Evolutionary conservation across 2,888 invertebrate species (phyloP).

Genomic region (Phaonia tiefii): DNA sequence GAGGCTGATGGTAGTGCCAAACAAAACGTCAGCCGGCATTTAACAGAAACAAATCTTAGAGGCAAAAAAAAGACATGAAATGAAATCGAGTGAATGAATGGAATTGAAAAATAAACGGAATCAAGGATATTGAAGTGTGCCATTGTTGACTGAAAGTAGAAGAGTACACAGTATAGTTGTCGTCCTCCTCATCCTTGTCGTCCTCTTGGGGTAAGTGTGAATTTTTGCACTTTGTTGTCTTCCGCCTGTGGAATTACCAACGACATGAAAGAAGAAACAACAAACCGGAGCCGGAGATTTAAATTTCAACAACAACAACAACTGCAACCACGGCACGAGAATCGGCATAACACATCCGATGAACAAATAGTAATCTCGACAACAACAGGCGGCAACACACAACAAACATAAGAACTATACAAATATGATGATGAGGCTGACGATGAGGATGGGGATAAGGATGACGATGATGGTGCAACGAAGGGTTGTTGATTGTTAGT

Average conservation of each 20-base stretch:
- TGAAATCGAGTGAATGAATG: conserved; percentile 3
- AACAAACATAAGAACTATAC: conserved; percentile 38
- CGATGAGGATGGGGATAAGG: conserved; percentile 16
- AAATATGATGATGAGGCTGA: no score
- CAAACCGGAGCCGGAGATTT: conserved; percentile 39
- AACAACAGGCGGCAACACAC: conserved; percentile 45
- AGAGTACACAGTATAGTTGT: conserved; percentile 53
- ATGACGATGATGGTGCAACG: conserved; percentile 56
- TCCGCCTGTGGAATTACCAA: conserved; percentile 58
- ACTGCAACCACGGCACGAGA: background rate
- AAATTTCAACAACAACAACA: conserved; percentile 50
- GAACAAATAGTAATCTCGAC: conserved; percentile 50
- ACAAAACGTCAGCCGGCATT: conserved; percentile 33
- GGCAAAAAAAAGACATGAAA: background rate
- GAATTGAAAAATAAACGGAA: conserved; percentile 26
- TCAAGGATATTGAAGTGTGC: conserved; percentile 63
- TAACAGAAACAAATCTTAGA: conserved; percentile 13
- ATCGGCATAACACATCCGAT: conserved; percentile 26
- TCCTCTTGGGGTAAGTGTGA: conserved; percentile 76
- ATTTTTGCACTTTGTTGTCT: conserved; percentile 77
- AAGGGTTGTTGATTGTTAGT: conserved; percentile 48
- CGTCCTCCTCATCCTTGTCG: no score
- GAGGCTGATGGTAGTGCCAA: conserved; percentile 23
- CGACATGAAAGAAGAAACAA: conserved; percentile 32
- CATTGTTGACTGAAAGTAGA: conserved; percentile 58